Evolutionary conservation across 2,797 vertebrate species (phyloP).

Genomic region (Austrolebias charrua): DNA sequence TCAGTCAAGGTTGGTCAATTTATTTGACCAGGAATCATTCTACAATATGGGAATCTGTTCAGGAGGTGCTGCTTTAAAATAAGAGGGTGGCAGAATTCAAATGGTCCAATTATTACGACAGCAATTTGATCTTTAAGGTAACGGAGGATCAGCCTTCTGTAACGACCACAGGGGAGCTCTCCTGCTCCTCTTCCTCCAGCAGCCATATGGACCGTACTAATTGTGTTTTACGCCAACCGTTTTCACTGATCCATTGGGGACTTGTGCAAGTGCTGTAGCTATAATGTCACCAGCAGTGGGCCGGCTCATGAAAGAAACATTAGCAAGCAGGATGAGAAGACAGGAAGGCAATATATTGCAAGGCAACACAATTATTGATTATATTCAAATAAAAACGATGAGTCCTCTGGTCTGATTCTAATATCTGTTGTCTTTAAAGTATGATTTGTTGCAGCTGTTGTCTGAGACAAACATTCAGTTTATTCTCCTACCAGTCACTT

Average conservation of each 20-base stretch:
- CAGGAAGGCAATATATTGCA: slow-evolving; percentile 76
- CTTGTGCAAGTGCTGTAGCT: slow-evolving; percentile 76
- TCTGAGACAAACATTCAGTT: slow-evolving; percentile 33
- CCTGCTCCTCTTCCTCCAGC: slow-evolving; percentile 68
- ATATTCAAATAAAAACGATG: slow-evolving; percentile 73
- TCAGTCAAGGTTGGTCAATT: slow-evolving; percentile 56
- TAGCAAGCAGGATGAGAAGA: slow-evolving; percentile 73
- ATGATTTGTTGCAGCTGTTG: slow-evolving; percentile 40
- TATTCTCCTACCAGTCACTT: slow-evolving; percentile 34
- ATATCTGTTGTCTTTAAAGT: slow-evolving; percentile 49
- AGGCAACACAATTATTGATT: slow-evolving; percentile 82
- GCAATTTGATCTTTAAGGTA: slow-evolving; percentile 77
- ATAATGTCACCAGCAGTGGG: slow-evolving; percentile 76
- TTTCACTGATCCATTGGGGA: slow-evolving; percentile 76
- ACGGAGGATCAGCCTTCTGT: slow-evolving; percentile 65
- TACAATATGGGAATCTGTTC: slow-evolving; percentile 44
- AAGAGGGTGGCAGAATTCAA: slow-evolving; percentile 47
- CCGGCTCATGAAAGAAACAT: slow-evolving; percentile 84
- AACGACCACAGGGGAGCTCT: slow-evolving; percentile 62
- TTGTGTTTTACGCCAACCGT: slow-evolving; percentile 80
- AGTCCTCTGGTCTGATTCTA: slow-evolving; percentile 46
- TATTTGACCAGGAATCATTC: slow-evolving; percentile 56
- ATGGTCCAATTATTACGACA: slow-evolving; percentile 70
- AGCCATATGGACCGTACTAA: slow-evolving; percentile 80
- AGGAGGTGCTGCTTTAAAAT: slow-evolving; percentile 19